Base-by-base conservation (phyloP, 1,140 invertebrate genomes). In the Colletes latitarsis region DNA sequence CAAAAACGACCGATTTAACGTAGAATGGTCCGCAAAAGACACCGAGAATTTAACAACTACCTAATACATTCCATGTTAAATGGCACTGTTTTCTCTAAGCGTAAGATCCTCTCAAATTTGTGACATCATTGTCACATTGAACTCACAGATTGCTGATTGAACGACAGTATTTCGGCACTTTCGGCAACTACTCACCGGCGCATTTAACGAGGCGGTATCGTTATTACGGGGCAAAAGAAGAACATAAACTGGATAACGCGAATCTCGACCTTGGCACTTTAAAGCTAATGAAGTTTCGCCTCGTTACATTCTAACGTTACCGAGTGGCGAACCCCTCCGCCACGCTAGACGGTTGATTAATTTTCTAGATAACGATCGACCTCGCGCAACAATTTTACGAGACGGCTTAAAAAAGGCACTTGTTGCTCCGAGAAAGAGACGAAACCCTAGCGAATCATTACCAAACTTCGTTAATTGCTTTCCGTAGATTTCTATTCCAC, bases 241-340 rank as follows among this genome's bases (percentile, higher is more conserved):
- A 67, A 58, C 60, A 17, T 52, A 46, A 43, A 3, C 39, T 15
- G 30, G 55, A 30, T 55, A 71, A n/a, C 30, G 41, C 58, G 62
- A 85, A 74, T 86, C 55, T 49, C 80, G 75, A 58, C 68, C 70
- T 79, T 85, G 63, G 74, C 84, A 66, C 85, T 85, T 88, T 78
- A 87, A 84, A 83, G 84, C 73, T 88, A 89, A 90, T 82, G 75
- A 88, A 88, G 86, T 88, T 89, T 81, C 81, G 78, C 84, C 82
- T 90, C 86, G 85, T 90, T 90, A 86, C 69, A 63, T 77, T 83
- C 74, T 84, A 87, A 64, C 79, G 71, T 84, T 84, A 82, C 79
- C 78, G 68, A 9, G 72, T 64, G 43, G 43, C 39, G 64, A 78
- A 63, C 76, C 81, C 52, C 77, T 68, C 73, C 69, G 46, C 63